A percentile compares a stretch with the other conserved stretches of the same genome.
Evolutionary conservation across 2,888 invertebrate species (phyloP).

Genomic region (Branchinecta sandiegonensis): DNA sequence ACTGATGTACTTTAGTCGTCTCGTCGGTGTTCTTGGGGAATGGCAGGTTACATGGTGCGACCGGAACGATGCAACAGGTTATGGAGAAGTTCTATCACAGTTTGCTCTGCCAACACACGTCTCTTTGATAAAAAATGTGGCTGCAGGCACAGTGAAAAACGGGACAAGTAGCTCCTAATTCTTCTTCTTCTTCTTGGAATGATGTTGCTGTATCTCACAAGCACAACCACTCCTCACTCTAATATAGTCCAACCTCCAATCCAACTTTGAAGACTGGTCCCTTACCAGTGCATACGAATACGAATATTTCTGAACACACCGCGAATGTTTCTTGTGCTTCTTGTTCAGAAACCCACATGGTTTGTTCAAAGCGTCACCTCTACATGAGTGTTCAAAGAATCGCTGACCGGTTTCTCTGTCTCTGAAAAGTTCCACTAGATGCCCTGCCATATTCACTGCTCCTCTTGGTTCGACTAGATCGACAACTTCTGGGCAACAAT

Average conservation of each 20-base stretch:
- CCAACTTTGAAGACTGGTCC: conserved; percentile 41
- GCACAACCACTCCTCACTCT: conserved; percentile 67
- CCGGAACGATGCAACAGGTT: too few species aligned
- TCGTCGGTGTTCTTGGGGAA: too few species aligned
- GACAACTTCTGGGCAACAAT: conserved; percentile 65
- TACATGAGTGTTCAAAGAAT: conserved; percentile 67
- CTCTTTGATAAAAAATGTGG: too few species aligned
- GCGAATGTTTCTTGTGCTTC: conserved; percentile 51
- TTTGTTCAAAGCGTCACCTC: conserved; percentile 49
- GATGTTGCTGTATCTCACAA: conserved; percentile 52
- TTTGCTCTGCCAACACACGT: too few species aligned
- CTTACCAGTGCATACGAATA: conserved; percentile 69
- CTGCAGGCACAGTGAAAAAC: too few species aligned
- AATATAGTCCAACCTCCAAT: conserved; percentile 69
- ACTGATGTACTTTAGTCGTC: too few species aligned
- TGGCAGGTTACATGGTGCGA: too few species aligned
- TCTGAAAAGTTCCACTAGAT: conserved; percentile 52
- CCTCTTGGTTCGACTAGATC: conserved; percentile 63
- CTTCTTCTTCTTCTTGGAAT: neutral
- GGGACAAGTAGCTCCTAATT: too few species aligned
- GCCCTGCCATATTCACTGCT: conserved; percentile 51
- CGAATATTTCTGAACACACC: conserved; percentile 66
- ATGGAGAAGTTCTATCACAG: too few species aligned
- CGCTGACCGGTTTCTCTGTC: conserved; percentile 44
- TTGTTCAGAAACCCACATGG: conserved; percentile 61